Base-by-base conservation (phyloP, 1,140 invertebrate genomes). In the Chironomus striatipennis region DNA sequence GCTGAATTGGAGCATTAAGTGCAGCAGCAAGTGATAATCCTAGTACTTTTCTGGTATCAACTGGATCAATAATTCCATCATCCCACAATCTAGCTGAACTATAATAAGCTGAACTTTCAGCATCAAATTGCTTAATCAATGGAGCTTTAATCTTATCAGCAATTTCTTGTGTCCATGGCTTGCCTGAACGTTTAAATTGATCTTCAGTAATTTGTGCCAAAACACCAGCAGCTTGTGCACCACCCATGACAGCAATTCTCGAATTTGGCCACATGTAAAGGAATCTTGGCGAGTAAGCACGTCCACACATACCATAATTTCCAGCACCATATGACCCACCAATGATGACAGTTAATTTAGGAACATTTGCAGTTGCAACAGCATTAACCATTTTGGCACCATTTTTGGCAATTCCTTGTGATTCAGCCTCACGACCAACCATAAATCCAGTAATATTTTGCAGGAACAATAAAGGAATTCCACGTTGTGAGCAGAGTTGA, bases 391-490 rank as follows among this genome's bases (percentile, higher is more conserved):
- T 92, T 86, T 99, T 99, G 1, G 98, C 97, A 72, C 98, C 98
- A 83, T 99, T 90, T 82, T 99, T 99, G 0, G 98, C 98, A 77
- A 99, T 99, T 6, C 98, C 98, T 76, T 95, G 93, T 2, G 92
- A 90, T 85, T 99, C 98, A 0, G 96, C 96, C 74, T 99, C 96
- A 77, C 87, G 87, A 0, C 98, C 98, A 20, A 99, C 96, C 97
- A 99, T 99, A 81, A 99, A 99, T 74, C 95, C 97, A 76, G 97
- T 99, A 75, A 99, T 98, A 82, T 99, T 99, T 83, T 99, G 97
- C 42, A 99, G 84, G 82, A 98, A 99, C 18, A 98, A 82, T 6
- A 98, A 84, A 7, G 98, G 97, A 79, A 98, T 97, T 80, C 96
- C 95, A 75, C 97, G 87, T 81, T 98, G 91, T 64, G 93, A 91